Conservation (phyloP, 2,797 vertebrate species). For the Phrynocephalus vlangalii region DNA sequence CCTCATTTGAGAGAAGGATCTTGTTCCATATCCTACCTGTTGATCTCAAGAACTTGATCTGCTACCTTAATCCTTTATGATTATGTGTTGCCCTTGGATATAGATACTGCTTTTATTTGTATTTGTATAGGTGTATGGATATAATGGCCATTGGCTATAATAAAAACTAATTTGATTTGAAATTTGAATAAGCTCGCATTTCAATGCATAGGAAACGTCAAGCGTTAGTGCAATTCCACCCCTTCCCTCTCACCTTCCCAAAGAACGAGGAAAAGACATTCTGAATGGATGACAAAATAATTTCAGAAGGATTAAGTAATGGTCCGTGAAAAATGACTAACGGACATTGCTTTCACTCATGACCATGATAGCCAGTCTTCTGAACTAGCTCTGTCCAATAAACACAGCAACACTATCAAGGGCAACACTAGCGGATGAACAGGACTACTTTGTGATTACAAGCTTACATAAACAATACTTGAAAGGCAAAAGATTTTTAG, state of each 20-base stretch:
- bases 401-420: constrained; percentile 19
- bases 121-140: no score
- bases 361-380: constrained; percentile 31
- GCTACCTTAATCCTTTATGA: neutral
- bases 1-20: neutral
- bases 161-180: no score
- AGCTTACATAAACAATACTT: constrained; percentile 42
- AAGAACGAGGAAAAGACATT: neutral
- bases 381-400: neutral
- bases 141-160: no score
- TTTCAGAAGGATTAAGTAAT: neutral
- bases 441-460: neutral
- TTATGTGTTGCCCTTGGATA: no score
- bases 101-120: no score
- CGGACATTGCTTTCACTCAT: constrained; percentile 10
- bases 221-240: neutral
- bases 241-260: no score
- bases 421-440: constrained; percentile 39
- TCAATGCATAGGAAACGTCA: neutral
- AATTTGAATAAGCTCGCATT: neutral
- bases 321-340: neutral
- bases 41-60: neutral
- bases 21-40: neutral
- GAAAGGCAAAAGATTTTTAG: constrained; percentile 28
- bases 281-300: neutral